phyloP scores from a whole-genome alignment of 2,888 invertebrate species.

The Amblyjoppa fuscipennis region DNA sequence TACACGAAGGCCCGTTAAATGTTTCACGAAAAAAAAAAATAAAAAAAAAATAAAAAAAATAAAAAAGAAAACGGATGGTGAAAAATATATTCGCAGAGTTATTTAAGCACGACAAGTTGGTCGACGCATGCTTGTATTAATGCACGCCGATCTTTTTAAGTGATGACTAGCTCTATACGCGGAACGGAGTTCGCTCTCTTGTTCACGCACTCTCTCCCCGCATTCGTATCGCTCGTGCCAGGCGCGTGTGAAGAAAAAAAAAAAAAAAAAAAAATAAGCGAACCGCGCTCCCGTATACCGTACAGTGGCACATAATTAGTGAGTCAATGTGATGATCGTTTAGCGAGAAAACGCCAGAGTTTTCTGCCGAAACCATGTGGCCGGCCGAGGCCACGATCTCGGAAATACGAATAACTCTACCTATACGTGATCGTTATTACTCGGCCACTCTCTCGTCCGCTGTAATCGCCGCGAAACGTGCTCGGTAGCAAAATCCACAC shows the following conservation, averaged over 20 bases:
- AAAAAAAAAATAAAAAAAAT: conserved; percentile 46
- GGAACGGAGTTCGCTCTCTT: conserved; percentile 61
- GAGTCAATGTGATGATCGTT: conserved; percentile 71
- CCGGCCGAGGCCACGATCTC: conserved; percentile 58
- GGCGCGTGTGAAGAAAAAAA: conserved; percentile 25
- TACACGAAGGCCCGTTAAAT: background rate
- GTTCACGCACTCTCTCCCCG: conserved; percentile 50
- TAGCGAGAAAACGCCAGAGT: conserved; percentile 71
- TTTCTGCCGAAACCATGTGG: conserved; percentile 70
- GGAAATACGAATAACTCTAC: conserved; percentile 44
- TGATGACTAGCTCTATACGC: conserved; percentile 69
- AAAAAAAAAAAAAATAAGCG: conserved; percentile 51
- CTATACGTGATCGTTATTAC: conserved; percentile 31
- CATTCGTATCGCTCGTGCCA: conserved; percentile 57
- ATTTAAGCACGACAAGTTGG: conserved; percentile 43
- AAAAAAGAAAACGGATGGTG: conserved; percentile 21
- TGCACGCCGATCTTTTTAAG: conserved; percentile 61
- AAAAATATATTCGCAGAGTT: conserved; percentile 51
- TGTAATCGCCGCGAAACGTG: conserved; percentile 50
- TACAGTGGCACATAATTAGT: conserved; percentile 66
- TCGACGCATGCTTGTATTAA: conserved; percentile 14
- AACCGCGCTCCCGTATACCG: conserved; percentile 4
- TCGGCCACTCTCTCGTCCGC: conserved; percentile 34
- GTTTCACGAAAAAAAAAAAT: conserved; percentile 13
- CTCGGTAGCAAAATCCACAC: background rate